Conservation (phyloP, 2,888 invertebrate species). For the Pinctada fucata region DNA sequence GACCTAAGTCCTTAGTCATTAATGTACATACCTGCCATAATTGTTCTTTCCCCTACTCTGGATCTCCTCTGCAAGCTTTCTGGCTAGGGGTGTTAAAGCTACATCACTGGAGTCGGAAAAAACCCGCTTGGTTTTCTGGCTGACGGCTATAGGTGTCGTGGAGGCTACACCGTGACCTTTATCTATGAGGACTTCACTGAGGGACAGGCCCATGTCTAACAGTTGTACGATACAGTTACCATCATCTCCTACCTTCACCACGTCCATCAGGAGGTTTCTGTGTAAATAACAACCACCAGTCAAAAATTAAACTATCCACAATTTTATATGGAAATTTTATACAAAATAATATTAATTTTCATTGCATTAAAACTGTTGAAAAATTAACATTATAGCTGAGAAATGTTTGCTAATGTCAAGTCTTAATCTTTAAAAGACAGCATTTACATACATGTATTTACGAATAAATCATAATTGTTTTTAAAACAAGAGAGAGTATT, state of each 20-base stretch:
- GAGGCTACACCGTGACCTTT: constrained; percentile 50
- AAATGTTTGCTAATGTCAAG: too few species aligned
- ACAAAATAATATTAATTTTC: too few species aligned
- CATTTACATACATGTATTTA: too few species aligned
- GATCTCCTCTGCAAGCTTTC: constrained; percentile 25
- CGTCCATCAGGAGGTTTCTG: constrained; percentile 60
- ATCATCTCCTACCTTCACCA: constrained; percentile 45
- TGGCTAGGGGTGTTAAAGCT: constrained; percentile 14
- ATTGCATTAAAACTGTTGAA: too few species aligned
- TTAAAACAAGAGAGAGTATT: neutral
- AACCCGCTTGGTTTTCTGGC: constrained; percentile 53
- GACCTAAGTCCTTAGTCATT: too few species aligned
- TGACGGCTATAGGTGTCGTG: constrained; percentile 51
- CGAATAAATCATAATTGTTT: too few species aligned
- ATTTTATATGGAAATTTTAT: too few species aligned
- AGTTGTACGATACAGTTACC: constrained; percentile 57
- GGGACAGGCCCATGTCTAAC: constrained; percentile 64
- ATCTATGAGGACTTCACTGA: constrained; percentile 55
- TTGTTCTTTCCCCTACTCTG: neutral
- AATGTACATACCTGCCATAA: neutral
- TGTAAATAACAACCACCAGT: constrained; percentile 8
- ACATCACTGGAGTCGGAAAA: constrained; percentile 50
- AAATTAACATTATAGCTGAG: too few species aligned
- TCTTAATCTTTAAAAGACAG: too few species aligned
- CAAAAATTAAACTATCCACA: neutral